Percentiles rank a stretch among this genome's conserved stretches.
These are phyloP conservation scores for Willisornis vidua DNA, from an alignment of 2,113 vertebrate species.

Conservation along the genomic window DNA sequence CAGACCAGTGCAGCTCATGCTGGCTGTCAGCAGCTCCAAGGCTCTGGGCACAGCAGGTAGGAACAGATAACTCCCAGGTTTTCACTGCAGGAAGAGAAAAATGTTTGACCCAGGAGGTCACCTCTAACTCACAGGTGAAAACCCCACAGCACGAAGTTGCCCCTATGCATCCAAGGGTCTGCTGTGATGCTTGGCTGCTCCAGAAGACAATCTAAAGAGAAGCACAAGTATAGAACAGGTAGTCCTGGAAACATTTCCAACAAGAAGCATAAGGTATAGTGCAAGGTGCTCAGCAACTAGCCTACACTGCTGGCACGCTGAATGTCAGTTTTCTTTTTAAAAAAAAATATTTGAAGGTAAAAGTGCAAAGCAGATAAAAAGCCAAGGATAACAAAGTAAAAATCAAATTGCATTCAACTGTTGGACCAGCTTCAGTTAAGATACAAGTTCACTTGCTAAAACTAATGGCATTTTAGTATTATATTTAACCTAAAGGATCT, in stretches of 20 bases:
- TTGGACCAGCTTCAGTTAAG: not conserved
- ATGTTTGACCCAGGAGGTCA: not conserved
- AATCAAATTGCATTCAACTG: not conserved
- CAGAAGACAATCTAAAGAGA: not conserved
- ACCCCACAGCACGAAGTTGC: not conserved
- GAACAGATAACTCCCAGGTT: not conserved
- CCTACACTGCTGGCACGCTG: not conserved
- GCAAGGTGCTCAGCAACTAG: not conserved
- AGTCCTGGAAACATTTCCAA: not conserved
- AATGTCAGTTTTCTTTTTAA: not conserved
- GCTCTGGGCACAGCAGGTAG: not conserved
- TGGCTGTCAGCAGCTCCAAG: not conserved
- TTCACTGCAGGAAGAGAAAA: not conserved
- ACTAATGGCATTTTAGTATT: not conserved
- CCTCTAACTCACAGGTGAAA: not conserved
- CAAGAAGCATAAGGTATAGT: not conserved
- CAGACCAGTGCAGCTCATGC: not conserved
- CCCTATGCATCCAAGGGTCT: not conserved
- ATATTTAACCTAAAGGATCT: not conserved
- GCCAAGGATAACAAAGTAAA: not conserved
- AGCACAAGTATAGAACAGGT: not conserved
- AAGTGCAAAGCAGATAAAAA: not conserved
- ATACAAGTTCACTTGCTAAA: not conserved
- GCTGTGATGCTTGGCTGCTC: not conserved
- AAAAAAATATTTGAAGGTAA: not conserved